Percentiles rank a stretch among this genome's conserved stretches.
Conservation (phyloP, 2,113 vertebrate genomes). For the Galbula dea region DNA sequence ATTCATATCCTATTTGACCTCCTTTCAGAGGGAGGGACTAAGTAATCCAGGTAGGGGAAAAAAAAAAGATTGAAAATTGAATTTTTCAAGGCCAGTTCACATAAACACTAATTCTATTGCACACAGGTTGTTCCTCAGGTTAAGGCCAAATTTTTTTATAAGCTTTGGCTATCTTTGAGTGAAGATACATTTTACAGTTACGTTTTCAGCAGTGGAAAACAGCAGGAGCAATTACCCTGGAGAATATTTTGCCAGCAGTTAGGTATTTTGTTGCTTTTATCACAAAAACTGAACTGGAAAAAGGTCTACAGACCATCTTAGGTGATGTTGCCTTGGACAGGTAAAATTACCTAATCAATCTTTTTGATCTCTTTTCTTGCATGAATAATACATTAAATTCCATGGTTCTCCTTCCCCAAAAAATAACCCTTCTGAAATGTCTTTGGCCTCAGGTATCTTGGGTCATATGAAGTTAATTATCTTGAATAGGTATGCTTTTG, state of each 20-base stretch:
- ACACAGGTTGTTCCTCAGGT: not conserved
- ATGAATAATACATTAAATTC: not conserved
- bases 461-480: not conserved
- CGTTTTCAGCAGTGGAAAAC: not conserved
- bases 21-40: not conserved
- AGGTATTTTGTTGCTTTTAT: not conserved
- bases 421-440: not conserved
- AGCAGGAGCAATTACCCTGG: not conserved
- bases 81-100: not conserved
- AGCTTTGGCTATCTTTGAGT: not conserved
- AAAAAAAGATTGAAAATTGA: not conserved
- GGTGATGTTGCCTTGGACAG: not conserved
- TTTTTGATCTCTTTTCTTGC: not conserved
- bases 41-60: not conserved
- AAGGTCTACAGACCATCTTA: not conserved
- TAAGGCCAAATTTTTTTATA: not conserved
- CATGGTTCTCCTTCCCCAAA: not conserved
- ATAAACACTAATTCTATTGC: not conserved
- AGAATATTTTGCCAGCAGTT: not conserved
- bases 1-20: not conserved
- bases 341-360: conserved; percentile 1
- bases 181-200: not conserved
- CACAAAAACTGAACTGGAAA: not conserved
- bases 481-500: not conserved
- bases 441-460: not conserved